Evolutionary conservation across 1,140 invertebrate genomes (phyloP).

Genomic region (Cryptotermes secundus): DNA sequence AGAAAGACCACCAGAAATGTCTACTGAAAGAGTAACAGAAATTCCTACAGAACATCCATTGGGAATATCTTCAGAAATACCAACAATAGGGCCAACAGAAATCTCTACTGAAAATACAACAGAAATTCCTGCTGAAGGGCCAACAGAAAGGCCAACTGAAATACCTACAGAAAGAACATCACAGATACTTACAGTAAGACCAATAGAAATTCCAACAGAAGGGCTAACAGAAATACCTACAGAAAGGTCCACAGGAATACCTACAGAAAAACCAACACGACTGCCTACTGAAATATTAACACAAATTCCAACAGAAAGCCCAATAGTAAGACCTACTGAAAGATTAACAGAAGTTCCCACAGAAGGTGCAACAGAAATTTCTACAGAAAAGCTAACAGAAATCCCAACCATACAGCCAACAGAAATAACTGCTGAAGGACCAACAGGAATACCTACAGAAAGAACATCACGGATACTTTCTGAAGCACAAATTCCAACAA

Average conservation of each 20-base stretch:
- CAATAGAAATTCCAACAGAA: conserved; percentile 5
- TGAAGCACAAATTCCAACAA: neutral
- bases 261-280: neutral
- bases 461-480: neutral
- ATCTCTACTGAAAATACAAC: conserved; percentile 7
- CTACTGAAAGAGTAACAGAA: conserved; percentile 25
- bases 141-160: neutral
- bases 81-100: neutral
- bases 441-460: neutral
- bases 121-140: neutral
- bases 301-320: neutral
- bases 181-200: neutral
- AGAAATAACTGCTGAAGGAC: neutral
- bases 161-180: neutral
- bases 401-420: neutral
- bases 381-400: neutral
- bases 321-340: conserved; percentile 26
- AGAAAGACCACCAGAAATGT: neutral
- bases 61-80: conserved; percentile 19
- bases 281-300: neutral
- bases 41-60: neutral
- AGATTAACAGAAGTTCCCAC: neutral
- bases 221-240: neutral
- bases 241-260: conserved; percentile 3
- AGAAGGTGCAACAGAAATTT: neutral